Percentiles rank a stretch among this genome's conserved stretches.
Conservation (phyloP, 2,113 vertebrate genomes). For the Bos javanicus region DNA sequence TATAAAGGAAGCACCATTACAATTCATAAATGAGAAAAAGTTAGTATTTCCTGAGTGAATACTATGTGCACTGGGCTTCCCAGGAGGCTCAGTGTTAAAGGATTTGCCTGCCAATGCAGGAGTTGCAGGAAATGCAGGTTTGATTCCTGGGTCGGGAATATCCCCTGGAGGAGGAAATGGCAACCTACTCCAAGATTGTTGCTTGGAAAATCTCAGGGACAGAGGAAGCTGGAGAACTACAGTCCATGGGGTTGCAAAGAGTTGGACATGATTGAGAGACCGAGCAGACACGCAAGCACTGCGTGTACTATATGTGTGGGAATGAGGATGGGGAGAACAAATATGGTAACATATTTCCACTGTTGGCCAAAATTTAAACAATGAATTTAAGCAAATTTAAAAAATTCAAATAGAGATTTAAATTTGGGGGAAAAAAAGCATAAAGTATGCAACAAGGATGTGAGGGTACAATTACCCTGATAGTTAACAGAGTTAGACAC, state of each 20-base stretch:
- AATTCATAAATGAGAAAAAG: background rate
- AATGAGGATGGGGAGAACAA: background rate
- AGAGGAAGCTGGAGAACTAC: background rate
- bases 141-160: background rate
- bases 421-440: background rate
- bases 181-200: background rate
- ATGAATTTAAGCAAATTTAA: background rate
- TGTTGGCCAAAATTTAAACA: background rate
- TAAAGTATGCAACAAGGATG: background rate
- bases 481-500: background rate
- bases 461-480: background rate
- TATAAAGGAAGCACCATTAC: background rate
- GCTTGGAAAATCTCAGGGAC: background rate
- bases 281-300: background rate
- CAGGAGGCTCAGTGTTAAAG: background rate
- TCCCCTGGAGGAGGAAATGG: background rate
- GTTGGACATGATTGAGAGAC: background rate
- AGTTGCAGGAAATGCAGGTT: background rate
- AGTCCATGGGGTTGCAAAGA: background rate
- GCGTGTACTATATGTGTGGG: background rate
- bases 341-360: background rate
- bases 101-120: background rate
- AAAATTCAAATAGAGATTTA: background rate
- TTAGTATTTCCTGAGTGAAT: background rate
- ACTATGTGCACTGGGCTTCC: background rate